These are phyloP conservation scores for Opisthocomus hoazin DNA, from an alignment of 2,113 vertebrate species.

Conservation along the genomic window DNA sequence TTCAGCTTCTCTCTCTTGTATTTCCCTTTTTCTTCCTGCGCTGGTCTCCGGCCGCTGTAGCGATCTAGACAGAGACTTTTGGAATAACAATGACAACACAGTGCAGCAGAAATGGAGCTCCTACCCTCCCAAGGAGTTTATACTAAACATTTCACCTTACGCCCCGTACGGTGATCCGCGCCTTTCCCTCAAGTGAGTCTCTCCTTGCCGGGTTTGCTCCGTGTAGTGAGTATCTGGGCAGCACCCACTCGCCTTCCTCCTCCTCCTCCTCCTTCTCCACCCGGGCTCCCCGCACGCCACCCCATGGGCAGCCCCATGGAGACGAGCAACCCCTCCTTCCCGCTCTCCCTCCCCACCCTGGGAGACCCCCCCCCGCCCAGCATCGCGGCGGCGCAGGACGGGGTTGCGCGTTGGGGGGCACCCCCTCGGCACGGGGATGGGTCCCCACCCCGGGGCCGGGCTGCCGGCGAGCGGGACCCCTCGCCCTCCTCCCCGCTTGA, in stretches of 20 bases:
- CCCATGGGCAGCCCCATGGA: constrained; percentile 38
- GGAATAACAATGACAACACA: constrained; percentile 99
- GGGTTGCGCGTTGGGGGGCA: constrained; percentile 76
- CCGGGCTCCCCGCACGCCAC: constrained; percentile 36
- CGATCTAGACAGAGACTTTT: constrained; percentile 99
- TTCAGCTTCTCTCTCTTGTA: constrained; percentile 74
- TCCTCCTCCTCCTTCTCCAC: constrained; percentile 62
- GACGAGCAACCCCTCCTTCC: constrained; percentile 38
- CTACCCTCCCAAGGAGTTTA: constrained; percentile 99
- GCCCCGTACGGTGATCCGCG: constrained; percentile 97
- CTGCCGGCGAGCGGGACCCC: constrained; percentile 10
- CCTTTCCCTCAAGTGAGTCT: constrained; percentile 99
- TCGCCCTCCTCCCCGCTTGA: constrained; percentile 8
- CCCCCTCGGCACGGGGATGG: constrained; percentile 30
- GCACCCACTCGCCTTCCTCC: constrained; percentile 43
- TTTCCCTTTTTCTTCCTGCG: constrained; percentile 78
- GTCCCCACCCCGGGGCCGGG: neutral
- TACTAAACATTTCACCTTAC: constrained; percentile 99
- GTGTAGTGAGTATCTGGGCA: constrained; percentile 69
- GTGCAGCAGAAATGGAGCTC: constrained; percentile 99
- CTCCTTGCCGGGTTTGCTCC: constrained; percentile 76
- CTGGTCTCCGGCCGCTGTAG: constrained; percentile 83
- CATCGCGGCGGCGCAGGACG: constrained; percentile 49
- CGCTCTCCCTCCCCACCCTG: neutral
- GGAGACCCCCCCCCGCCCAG: neutral